Evolutionary conservation across 2,888 invertebrate species (phyloP).

Genomic region (Tenodera sinensis): DNA sequence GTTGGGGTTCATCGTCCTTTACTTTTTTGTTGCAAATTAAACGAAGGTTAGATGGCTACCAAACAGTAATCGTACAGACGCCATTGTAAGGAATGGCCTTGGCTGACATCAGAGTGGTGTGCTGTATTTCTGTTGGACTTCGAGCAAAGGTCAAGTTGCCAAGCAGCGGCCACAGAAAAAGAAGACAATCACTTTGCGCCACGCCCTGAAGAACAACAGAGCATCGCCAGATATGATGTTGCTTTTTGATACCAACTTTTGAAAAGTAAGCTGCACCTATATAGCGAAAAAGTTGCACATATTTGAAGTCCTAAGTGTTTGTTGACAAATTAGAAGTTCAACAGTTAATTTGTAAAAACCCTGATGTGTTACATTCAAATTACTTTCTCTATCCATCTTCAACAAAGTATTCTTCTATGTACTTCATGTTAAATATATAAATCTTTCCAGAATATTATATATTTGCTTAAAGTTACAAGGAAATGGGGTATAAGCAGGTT

Average conservation of each 20-base stretch:
- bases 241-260: not conserved
- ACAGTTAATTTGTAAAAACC: no score
- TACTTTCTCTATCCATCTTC: no score
- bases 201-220: not conserved
- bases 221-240: not conserved
- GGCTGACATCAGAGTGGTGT: not conserved
- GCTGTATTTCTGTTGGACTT: not conserved
- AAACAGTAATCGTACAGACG: not conserved
- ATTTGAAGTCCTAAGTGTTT: no score
- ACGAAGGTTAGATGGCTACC: not conserved
- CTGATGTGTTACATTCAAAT: no score
- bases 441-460: no score
- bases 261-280: not conserved
- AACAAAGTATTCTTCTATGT: no score
- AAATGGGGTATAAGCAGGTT: no score
- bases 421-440: no score
- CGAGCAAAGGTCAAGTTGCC: not conserved
- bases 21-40: not conserved
- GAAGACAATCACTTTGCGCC: not conserved
- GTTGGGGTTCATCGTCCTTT: not conserved
- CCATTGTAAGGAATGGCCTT: not conserved
- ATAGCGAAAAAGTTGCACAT: no score
- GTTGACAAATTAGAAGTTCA: no score
- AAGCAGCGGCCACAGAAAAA: not conserved
- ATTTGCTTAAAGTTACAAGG: no score